A percentile compares a stretch with the other conserved stretches of the same genome.
These are phyloP conservation scores for Melinaea marsaeus DNA, from an alignment of 2,888 invertebrate species.

Conservation along the genomic window DNA sequence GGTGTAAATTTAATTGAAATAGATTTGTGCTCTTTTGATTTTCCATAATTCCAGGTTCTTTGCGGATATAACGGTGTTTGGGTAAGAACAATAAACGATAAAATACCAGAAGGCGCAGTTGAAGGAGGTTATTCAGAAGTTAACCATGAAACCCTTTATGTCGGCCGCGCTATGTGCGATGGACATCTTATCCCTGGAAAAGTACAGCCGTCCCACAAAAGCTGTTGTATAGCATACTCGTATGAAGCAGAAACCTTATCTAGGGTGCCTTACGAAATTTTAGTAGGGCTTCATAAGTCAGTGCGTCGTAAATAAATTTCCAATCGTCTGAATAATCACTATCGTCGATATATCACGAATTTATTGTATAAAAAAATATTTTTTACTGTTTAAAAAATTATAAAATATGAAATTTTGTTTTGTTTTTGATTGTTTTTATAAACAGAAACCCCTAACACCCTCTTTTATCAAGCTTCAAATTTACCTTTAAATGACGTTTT, in stretches of 20 bases:
- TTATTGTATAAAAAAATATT: no score
- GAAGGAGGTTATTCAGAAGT: conserved; percentile 72
- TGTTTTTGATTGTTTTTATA: no score
- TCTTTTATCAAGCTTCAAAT: no score
- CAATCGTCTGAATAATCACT: no score
- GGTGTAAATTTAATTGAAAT: no score
- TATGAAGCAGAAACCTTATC: conserved; percentile 24
- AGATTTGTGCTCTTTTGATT: no score
- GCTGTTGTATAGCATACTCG: conserved; percentile 80
- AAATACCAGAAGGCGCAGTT: conserved; percentile 80
- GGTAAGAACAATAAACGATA: conserved; percentile 73
- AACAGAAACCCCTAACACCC: no score
- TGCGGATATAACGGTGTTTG: conserved; percentile 41
- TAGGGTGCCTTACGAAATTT: conserved; percentile 29
- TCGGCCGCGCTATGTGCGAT: conserved; percentile 68
- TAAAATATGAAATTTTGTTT: no score
- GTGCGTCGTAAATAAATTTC: conserved; percentile 12
- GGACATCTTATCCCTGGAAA: conserved; percentile 86
- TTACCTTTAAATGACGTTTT: no score
- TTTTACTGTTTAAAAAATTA: no score
- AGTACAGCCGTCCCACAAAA: conserved; percentile 76
- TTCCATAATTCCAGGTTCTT: conserved; percentile 27
- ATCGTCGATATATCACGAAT: no score
- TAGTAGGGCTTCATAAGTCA: conserved; percentile 26
- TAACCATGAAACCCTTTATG: conserved; percentile 66